phyloP scores from a whole-genome alignment of 2,113 vertebrate species.

The Pontoporia blainvillei region DNA sequence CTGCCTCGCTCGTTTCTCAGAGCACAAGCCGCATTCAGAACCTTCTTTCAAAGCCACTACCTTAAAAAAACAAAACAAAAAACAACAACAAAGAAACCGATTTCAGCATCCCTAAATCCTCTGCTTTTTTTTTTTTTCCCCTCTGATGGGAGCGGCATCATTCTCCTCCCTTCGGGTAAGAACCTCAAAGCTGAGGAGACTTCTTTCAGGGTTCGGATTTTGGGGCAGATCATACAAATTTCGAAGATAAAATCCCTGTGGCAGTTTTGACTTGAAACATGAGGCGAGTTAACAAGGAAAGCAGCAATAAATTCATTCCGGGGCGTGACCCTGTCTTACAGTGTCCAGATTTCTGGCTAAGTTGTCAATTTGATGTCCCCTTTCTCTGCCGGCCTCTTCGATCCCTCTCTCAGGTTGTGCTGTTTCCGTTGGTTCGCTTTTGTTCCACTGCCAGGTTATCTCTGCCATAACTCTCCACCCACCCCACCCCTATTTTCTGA shows the following conservation, averaged over 20 bases:
- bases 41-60: neutral
- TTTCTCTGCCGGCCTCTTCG: neutral
- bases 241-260: conserved; percentile 39
- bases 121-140: neutral
- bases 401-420: conserved; percentile 17
- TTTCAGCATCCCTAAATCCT: neutral
- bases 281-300: conserved; percentile 57
- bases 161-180: neutral
- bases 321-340: conserved; percentile 64
- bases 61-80: too few relatives aligned
- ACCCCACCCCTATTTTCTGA: conserved; percentile 19
- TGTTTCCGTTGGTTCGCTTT: conserved; percentile 45
- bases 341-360: conserved; percentile 67
- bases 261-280: conserved; percentile 67
- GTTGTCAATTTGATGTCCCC: conserved; percentile 50
- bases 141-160: neutral
- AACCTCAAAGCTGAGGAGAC: neutral
- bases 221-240: conserved; percentile 15
- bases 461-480: neutral
- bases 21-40: neutral
- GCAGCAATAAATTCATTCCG: conserved; percentile 55
- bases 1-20: neutral
- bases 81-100: too few relatives aligned
- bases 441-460: conserved; percentile 58
- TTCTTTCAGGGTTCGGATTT: neutral